Evolutionary conservation across 1,140 invertebrate species (phyloP).

Genomic region (Scaptomyza graminum): DNA sequence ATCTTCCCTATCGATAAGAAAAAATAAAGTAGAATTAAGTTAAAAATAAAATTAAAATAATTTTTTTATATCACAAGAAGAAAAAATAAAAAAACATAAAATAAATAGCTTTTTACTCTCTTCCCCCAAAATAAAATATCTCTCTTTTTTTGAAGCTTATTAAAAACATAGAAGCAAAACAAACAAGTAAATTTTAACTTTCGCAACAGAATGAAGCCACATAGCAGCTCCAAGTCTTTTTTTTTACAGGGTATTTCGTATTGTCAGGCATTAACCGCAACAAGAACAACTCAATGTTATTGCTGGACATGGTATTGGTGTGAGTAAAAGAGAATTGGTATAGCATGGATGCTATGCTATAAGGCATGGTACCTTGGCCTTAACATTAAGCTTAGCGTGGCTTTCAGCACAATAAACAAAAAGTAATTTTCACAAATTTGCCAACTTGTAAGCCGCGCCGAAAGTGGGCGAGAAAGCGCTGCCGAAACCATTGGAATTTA

Average conservation of each 20-base stretch:
- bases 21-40: no score
- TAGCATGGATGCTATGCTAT: slow-evolving; percentile 1
- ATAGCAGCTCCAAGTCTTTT: no score
- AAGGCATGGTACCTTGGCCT: slow-evolving; percentile 63
- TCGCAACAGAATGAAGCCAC: no score
- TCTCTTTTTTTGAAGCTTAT: no score
- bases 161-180: no score
- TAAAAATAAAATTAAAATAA: no score
- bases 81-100: no score
- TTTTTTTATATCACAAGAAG: no score
- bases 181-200: no score
- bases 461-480: slow-evolving; percentile 44
- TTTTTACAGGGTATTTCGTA: neutral
- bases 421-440: slow-evolving; percentile 84
- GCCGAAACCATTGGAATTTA: slow-evolving; percentile 75
- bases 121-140: no score
- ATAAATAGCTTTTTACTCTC: no score
- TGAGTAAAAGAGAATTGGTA: slow-evolving; percentile 13
- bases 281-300: slow-evolving; percentile 76
- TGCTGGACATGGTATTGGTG: slow-evolving; percentile 20
- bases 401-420: slow-evolving; percentile 82
- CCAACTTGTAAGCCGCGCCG: slow-evolving; percentile 77
- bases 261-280: slow-evolving; percentile 36
- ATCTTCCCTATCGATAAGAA: no score
- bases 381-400: slow-evolving; percentile 70